A percentile compares a stretch with the other conserved stretches of the same genome.
Conservation (phyloP, 2,797 vertebrate genomes). For the Odontamblyopus lacepedii region DNA sequence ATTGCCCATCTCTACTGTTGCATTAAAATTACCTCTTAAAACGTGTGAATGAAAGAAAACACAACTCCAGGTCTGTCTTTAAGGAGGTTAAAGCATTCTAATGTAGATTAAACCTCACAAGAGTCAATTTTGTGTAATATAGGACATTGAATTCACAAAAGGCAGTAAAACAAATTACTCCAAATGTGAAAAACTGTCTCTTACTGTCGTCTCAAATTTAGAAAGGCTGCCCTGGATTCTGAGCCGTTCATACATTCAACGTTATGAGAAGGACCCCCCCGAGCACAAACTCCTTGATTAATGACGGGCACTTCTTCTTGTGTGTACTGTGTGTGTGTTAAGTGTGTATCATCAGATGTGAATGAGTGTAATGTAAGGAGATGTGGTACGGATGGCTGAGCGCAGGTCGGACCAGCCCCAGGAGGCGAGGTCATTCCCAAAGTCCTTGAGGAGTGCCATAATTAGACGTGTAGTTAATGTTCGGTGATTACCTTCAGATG, state of each 20-base stretch:
- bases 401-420: constrained; percentile 48
- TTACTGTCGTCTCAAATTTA: constrained; percentile 2
- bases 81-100: too few relatives aligned
- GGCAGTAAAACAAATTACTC: neutral
- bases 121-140: too few relatives aligned
- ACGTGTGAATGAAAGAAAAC: too few relatives aligned
- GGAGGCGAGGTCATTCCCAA: constrained; percentile 44
- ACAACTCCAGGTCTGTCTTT: too few relatives aligned
- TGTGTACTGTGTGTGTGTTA: constrained; percentile 22
- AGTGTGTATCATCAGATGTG: constrained; percentile 19
- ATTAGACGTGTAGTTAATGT: constrained; percentile 57
- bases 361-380: constrained; percentile 41
- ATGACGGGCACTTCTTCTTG: constrained; percentile 55
- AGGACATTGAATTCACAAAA: neutral
- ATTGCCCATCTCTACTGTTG: too few relatives aligned
- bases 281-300: constrained; percentile 63
- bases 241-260: constrained; percentile 33
- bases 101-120: too few relatives aligned
- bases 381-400: constrained; percentile 48
- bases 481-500: constrained; percentile 56
- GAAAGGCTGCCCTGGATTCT: constrained; percentile 34
- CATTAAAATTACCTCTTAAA: too few relatives aligned
- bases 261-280: constrained; percentile 54
- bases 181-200: neutral
- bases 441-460: constrained; percentile 47